Evolutionary conservation across 2,888 invertebrate species (phyloP).

Genomic region (Ochropleura leucogaster): DNA sequence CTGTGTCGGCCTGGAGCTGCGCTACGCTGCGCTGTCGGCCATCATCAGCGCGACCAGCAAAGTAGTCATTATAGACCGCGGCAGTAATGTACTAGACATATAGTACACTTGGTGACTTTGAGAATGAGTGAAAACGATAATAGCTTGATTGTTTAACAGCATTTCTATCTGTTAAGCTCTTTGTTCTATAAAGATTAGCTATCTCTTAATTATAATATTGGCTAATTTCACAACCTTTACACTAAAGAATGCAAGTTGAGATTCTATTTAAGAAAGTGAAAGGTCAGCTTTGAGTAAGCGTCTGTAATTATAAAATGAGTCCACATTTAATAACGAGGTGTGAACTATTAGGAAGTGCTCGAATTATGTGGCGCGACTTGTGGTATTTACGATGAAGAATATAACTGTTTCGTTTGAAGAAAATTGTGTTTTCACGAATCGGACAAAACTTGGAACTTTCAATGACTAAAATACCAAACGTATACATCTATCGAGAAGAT

Average conservation of each 20-base stretch:
- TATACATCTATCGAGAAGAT: background rate
- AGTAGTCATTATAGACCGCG: no score
- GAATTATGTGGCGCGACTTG: slow-evolving; percentile 33
- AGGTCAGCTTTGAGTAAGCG: slow-evolving; percentile 62
- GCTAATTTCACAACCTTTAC: slow-evolving; percentile 53
- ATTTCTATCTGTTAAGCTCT: slow-evolving; percentile 15
- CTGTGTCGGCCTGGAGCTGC: no score
- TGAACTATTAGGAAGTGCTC: slow-evolving; percentile 53
- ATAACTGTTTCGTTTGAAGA: slow-evolving; percentile 1
- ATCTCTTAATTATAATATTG: slow-evolving; percentile 56
- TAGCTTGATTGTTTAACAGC: background rate
- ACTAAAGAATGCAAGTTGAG: slow-evolving; percentile 50
- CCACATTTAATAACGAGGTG: slow-evolving; percentile 53
- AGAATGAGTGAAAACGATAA: background rate
- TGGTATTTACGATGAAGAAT: slow-evolving; percentile 10
- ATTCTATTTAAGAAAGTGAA: slow-evolving; percentile 61
- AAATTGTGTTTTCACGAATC: background rate
- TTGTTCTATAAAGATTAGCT: slow-evolving; percentile 33
- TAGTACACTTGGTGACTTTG: background rate
- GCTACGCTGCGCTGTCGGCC: no score
- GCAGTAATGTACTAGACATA: no score
- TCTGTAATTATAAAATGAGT: slow-evolving; percentile 62
- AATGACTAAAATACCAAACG: background rate
- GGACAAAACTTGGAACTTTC: background rate
- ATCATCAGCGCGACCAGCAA: no score